Base-by-base conservation (phyloP, 2,888 invertebrate genomes). In the Philaethria dido region DNA sequence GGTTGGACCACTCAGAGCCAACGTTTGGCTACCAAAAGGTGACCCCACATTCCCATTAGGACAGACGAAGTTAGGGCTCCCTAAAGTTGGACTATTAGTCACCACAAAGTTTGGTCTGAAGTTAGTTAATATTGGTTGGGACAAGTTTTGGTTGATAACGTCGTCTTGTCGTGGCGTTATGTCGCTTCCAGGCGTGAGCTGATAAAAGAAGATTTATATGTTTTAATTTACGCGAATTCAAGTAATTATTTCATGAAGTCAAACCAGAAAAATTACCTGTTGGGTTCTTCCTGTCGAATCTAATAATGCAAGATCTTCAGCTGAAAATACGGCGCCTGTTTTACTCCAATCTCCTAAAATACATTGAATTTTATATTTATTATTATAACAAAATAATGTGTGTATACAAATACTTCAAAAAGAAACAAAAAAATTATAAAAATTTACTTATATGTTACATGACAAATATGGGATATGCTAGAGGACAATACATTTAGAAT, bases 11-110 rank as follows among this genome's bases (percentile, higher is more conserved):
- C 83, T 91, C 4, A 92, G 81, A 57, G 84, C 77, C 64, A 87
- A 73, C 13, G 82, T 86, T 72, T 89, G 91, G 75, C 92, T 92
- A 25, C 87, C 92, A 63, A 90, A 89, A 13, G 90, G 87, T 9
- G 91, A 88, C 59, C 82, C 84, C 14, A 87, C 67, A 70, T 90
- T 91, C 18, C 92, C 92, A 70, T 92, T 92, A 9, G 92, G 92
- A 72, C 91, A 92, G 14, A 92, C 92, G 73, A 92, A 92, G 78
- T 92, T 92, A 39, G 92, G 92, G 73, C 92, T 92, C 39, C 92
- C 92, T 74, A 92, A 79, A 61, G 92, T 92, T 14, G 92, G 92
- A 72, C 92, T 92, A 77, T 88, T 88, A 66, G 86, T 80, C 48
- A 84, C 85, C 81, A 85, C 81, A 70, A 84, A 90, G 79, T 83